Conservation (phyloP, 2,797 vertebrate genomes). For the Poeciliopsis turneri region DNA sequence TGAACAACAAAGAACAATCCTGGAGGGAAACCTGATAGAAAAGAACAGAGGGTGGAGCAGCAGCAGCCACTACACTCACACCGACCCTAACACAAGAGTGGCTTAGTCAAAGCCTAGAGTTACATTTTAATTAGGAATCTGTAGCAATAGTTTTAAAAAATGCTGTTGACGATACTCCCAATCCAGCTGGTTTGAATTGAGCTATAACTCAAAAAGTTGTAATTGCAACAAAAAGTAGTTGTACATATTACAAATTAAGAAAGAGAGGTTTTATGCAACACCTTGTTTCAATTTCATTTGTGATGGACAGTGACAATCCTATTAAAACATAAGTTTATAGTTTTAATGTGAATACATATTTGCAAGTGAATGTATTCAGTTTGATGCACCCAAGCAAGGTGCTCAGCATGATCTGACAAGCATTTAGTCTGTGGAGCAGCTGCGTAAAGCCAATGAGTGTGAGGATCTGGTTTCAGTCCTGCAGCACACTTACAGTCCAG, state of each 20-base stretch:
- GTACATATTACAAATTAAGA: not conserved
- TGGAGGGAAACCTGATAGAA: not conserved
- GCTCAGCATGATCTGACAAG: slow-evolving; percentile 62
- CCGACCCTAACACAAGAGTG: not conserved
- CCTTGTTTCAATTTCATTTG: not conserved
- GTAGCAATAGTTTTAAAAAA: not conserved
- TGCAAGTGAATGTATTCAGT: not conserved
- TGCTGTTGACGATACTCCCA: not conserved
- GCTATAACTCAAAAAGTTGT: not conserved
- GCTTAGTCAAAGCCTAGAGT: not conserved
- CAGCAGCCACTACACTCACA: not conserved
- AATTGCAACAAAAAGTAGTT: not conserved
- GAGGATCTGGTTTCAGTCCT: slow-evolving; percentile 73
- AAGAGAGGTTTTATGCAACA: not conserved
- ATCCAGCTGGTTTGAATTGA: not conserved
- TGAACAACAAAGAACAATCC: not conserved
- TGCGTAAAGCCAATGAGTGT: slow-evolving; percentile 61
- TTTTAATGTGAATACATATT: not conserved
- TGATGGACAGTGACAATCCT: not conserved
- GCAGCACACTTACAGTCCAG: slow-evolving; percentile 49
- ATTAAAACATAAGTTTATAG: not conserved
- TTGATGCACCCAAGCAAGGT: slow-evolving; percentile 41
- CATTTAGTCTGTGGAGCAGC: slow-evolving; percentile 39
- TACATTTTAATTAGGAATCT: not conserved
- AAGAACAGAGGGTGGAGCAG: not conserved